Base-by-base conservation (phyloP, 2,888 invertebrate genomes). In the Linyphia triangularis region DNA sequence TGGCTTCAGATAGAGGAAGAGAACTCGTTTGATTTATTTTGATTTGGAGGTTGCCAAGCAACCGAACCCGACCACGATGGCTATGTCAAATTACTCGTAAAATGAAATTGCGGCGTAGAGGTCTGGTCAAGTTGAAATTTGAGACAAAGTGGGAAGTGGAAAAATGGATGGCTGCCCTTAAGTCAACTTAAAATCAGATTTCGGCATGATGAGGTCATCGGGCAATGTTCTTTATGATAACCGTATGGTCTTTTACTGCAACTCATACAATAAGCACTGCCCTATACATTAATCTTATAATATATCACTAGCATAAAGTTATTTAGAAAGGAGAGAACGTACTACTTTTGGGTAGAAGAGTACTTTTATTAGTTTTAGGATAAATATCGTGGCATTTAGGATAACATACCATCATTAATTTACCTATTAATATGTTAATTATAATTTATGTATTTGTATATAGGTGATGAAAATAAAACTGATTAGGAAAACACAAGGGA, bases 41-140 rank as follows among this genome's bases (percentile, higher is more conserved):
- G 82, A 82, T 82, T 82, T 82, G 70, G 51, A 51, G 61, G 82
- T 82, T 82, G 82, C 82, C 82, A 70, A 72, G 82, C 82, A 82
- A 82, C 82, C 72, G 43, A 40, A 40, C 40, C 59, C 26, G 28
- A 57, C 81, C 69, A 57, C 82, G 59, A 82, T 82, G 69, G 40
- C 78, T 22, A 82, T 61, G 72, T 82, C 70, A 82, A 82, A 82
- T 82, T 82, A 61, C 82, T 70, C 59, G 82, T 72, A 72, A 82
- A 82, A 82, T 72, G 82, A 72, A 82, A 82, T 82, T 59, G 70
- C 19, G 82, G 72, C 26, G 70, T 61, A 72, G 69, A 61, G 37
- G 26, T 40, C 59, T 72, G 82, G 82, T 59, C 70, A 59, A 72
- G 65, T 65, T 67, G 78, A 67, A 77, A 77, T 24, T 40, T 59